phyloP scores from a whole-genome alignment of 2,888 invertebrate genomes.

The Parthenolecanium corni region DNA sequence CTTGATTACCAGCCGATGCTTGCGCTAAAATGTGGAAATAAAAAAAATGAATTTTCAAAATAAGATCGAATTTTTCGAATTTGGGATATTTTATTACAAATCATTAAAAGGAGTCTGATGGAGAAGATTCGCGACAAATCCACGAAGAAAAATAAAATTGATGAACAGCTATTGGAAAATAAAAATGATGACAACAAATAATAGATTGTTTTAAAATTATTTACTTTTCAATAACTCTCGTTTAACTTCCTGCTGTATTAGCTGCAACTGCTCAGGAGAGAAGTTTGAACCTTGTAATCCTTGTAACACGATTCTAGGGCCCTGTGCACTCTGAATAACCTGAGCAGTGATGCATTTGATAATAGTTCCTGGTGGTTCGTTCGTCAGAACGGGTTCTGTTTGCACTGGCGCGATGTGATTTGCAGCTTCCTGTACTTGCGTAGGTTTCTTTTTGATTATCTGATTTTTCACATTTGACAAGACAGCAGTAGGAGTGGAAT shows the following conservation, averaged over 20 bases:
- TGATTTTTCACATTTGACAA: not conserved
- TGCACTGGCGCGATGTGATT: constrained; percentile 34
- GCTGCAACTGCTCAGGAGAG: constrained; percentile 64
- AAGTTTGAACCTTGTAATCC: constrained; percentile 73
- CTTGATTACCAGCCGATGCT: constrained; percentile 74
- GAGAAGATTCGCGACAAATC: too few relatives aligned
- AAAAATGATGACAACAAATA: constrained; percentile 12
- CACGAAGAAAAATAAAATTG: constrained; percentile 5
- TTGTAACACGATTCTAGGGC: constrained; percentile 74
- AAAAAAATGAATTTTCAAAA: constrained; percentile 7
- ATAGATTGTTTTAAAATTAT: too few relatives aligned
- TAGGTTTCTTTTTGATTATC: too few relatives aligned
- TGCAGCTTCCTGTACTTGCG: not conserved
- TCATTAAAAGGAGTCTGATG: too few relatives aligned
- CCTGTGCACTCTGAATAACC: constrained; percentile 65
- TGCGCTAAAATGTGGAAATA: constrained; percentile 49
- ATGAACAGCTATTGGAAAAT: not conserved
- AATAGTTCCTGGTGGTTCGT: constrained; percentile 73
- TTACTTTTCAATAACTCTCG: constrained; percentile 74
- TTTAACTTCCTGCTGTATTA: constrained; percentile 80
- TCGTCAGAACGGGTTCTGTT: constrained; percentile 55
- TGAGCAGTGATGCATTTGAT: constrained; percentile 80
- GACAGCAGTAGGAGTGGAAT: not conserved
- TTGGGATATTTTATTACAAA: too few relatives aligned
- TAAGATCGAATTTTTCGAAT: too few relatives aligned